Conservation (phyloP, 2,888 invertebrate genomes). For the Agriotes lineatus region DNA sequence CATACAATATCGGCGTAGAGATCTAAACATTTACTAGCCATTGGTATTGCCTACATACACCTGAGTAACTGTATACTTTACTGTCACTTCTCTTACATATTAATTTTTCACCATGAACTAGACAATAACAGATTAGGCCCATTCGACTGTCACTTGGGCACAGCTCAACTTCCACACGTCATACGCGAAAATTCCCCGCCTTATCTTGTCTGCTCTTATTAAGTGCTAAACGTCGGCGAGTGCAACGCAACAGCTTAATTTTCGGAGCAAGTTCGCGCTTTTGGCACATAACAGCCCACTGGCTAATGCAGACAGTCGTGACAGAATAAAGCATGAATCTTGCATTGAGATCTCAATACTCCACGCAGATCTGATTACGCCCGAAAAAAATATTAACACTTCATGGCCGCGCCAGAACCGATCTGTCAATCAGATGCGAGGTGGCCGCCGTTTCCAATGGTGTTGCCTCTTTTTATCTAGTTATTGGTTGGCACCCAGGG, state of each 20-base stretch:
- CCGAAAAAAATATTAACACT: conserved; percentile 31
- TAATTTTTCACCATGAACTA: background rate
- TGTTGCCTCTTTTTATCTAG: conserved; percentile 8
- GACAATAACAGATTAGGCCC: background rate
- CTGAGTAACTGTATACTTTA: no score
- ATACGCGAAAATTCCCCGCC: background rate
- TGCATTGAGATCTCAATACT: conserved; percentile 3
- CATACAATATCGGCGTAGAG: no score
- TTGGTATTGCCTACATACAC: no score
- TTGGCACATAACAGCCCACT: conserved; percentile 1
- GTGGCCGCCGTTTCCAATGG: conserved; percentile 14
- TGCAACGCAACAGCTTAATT: background rate
- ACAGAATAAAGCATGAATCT: conserved; percentile 12
- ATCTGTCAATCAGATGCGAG: conserved; percentile 35
- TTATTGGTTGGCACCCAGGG: no score
- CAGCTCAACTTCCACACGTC: conserved; percentile 5
- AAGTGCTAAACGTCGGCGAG: background rate
- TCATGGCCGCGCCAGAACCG: conserved; percentile 37
- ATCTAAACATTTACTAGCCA: no score
- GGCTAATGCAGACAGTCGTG: background rate
- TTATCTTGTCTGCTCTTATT: conserved; percentile 8
- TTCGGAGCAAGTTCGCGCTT: background rate
- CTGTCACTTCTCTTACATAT: background rate
- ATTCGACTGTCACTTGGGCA: background rate
- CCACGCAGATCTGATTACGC: conserved; percentile 20